Percentiles rank a stretch among this genome's conserved stretches.
Conservation (phyloP, 2,888 invertebrate species). For the Drosophila meridionalis region DNA sequence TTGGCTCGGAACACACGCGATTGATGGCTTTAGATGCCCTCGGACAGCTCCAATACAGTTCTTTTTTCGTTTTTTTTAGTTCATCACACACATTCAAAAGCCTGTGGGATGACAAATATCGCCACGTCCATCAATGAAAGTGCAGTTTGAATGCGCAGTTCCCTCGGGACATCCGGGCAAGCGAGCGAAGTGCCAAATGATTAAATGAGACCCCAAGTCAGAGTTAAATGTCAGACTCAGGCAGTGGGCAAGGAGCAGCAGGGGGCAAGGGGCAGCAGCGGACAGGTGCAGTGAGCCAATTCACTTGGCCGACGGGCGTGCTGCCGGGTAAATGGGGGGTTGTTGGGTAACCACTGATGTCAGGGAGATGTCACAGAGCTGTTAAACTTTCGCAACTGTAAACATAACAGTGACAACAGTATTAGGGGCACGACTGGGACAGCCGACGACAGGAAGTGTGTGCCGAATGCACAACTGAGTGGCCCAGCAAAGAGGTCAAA, state of each 20-base stretch:
- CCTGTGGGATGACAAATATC: conserved; percentile 35
- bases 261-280: not conserved
- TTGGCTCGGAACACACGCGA: not conserved
- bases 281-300: conserved; percentile 42
- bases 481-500: conserved; percentile 24
- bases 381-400: conserved; percentile 65
- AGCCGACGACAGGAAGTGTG: conserved; percentile 60
- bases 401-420: conserved; percentile 64
- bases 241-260: conserved; percentile 4
- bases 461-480: conserved; percentile 52
- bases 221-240: conserved; percentile 24
- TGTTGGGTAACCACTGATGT: conserved; percentile 50
- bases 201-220: conserved; percentile 29
- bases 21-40: conserved; percentile 12
- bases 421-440: conserved; percentile 34
- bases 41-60: conserved; percentile 1
- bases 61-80: not conserved
- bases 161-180: conserved; percentile 12
- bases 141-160: conserved; percentile 25
- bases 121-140: conserved; percentile 38
- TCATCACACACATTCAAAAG: conserved; percentile 14
- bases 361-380: conserved; percentile 51
- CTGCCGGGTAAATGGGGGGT: no score
- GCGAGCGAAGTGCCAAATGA: conserved; percentile 40
- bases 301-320: conserved; percentile 53